phyloP scores from a whole-genome alignment of 1,140 invertebrate species.

The Matsumurasca onukii region DNA sequence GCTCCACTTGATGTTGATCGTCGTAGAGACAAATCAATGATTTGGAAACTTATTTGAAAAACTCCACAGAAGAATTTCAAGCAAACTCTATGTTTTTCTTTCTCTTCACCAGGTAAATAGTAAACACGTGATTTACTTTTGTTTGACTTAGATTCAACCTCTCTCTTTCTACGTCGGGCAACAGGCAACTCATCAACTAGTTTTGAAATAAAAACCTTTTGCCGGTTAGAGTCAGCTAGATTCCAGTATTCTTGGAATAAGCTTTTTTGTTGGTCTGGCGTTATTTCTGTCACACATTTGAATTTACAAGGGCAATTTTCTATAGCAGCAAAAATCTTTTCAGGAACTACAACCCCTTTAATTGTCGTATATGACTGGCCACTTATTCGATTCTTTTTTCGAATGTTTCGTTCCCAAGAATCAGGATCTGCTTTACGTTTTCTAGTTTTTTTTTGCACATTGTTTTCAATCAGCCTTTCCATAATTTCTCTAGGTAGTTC shows the following conservation, averaged over 20 bases:
- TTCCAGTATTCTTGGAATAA: constrained; percentile 27
- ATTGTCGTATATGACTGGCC: constrained; percentile 21
- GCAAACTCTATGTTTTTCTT: constrained; percentile 28
- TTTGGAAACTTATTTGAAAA: constrained; percentile 30
- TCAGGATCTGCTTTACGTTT: constrained; percentile 27
- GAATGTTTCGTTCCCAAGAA: constrained; percentile 24
- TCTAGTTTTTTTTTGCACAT: constrained; percentile 17
- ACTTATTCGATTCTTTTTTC: constrained; percentile 24
- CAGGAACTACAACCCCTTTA: constrained; percentile 22
- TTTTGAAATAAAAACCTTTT: constrained; percentile 29
- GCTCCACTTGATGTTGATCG: constrained; percentile 28
- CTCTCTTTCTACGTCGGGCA: constrained; percentile 14
- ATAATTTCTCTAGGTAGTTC: not conserved
- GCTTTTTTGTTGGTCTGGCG: constrained; percentile 11
- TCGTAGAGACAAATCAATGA: constrained; percentile 24
- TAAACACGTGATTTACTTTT: constrained; percentile 27
- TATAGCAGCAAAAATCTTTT: constrained; percentile 23
- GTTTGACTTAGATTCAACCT: not conserved
- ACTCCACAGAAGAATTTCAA: constrained; percentile 26
- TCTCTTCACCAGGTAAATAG: constrained; percentile 6
- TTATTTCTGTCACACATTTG: constrained; percentile 20
- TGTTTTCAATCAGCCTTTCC: not conserved
- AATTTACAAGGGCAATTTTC: constrained; percentile 29
- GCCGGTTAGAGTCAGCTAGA: constrained; percentile 14
- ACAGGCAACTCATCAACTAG: constrained; percentile 20